phyloP scores from a whole-genome alignment of 2,113 vertebrate genomes.

The Xyliphius kryptos region DNA sequence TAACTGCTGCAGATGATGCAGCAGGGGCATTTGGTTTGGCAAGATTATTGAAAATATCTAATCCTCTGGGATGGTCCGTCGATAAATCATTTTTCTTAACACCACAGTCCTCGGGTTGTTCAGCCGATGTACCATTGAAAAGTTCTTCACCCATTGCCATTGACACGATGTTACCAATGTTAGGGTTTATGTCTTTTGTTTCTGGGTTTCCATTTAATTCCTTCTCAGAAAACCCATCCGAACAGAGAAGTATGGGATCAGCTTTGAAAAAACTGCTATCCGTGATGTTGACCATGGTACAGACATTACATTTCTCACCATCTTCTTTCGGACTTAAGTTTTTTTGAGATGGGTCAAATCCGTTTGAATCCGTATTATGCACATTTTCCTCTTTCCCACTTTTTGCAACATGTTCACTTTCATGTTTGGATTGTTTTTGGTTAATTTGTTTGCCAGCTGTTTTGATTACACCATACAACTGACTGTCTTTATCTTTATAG shows the following conservation, averaged over 20 bases:
- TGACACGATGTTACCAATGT: background rate
- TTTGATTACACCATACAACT: background rate
- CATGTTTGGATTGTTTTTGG: background rate
- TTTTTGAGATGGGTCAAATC: too few species aligned
- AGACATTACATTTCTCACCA: too few species aligned
- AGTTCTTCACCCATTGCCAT: background rate
- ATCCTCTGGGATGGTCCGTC: too few species aligned
- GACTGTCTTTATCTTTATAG: background rate
- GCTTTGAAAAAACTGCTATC: background rate
- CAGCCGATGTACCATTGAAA: too few species aligned
- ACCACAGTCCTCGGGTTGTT: too few species aligned
- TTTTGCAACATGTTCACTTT: background rate
- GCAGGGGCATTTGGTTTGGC: background rate
- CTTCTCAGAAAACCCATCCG: background rate
- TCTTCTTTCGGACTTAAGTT: too few species aligned
- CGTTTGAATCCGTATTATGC: too few species aligned
- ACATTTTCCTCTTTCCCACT: too few species aligned
- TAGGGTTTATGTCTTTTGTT: background rate
- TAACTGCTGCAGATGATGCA: too few species aligned
- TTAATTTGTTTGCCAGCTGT: background rate
- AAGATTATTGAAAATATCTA: background rate
- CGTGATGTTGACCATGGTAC: background rate
- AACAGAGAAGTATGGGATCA: background rate
- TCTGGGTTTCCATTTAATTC: background rate
- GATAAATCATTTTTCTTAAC: too few species aligned